phyloP scores from a whole-genome alignment of 1,140 invertebrate species.

The Ctenoplectra terminalis region DNA sequence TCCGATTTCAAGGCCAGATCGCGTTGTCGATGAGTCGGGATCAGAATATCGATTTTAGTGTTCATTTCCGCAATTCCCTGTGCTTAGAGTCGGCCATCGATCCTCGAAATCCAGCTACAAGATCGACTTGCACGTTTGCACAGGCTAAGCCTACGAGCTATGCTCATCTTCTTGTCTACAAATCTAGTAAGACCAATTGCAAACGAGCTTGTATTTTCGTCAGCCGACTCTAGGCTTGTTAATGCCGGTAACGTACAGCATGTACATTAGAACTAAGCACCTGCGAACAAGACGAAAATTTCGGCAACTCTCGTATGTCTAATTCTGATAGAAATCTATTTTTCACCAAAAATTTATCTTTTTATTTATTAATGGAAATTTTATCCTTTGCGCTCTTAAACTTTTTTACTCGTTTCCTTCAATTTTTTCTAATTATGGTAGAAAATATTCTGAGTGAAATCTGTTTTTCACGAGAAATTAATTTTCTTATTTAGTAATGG shows the following conservation, averaged over 20 bases:
- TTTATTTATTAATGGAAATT: no score
- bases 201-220: constrained; percentile 48
- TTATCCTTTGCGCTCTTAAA: no score
- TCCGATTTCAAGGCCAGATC: constrained; percentile 44
- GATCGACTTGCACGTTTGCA: constrained; percentile 69
- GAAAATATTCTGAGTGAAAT: no score
- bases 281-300: neutral
- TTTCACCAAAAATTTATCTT: no score
- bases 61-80: constrained; percentile 43
- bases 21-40: neutral
- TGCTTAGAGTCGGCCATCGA: constrained; percentile 55
- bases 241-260: neutral
- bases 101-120: constrained; percentile 65
- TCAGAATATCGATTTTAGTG: constrained; percentile 50
- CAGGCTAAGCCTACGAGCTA: constrained; percentile 63
- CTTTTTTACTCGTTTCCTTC: no score
- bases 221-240: constrained; percentile 30
- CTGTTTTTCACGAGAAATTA: no score
- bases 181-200: constrained; percentile 56
- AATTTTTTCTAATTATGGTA: no score
- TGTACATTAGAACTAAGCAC: neutral
- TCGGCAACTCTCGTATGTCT: neutral
- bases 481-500: no score
- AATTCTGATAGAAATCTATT: neutral
- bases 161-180: constrained; percentile 68